Base-by-base conservation (phyloP, 2,797 vertebrate species). In the Ibycter americanus region DNA sequence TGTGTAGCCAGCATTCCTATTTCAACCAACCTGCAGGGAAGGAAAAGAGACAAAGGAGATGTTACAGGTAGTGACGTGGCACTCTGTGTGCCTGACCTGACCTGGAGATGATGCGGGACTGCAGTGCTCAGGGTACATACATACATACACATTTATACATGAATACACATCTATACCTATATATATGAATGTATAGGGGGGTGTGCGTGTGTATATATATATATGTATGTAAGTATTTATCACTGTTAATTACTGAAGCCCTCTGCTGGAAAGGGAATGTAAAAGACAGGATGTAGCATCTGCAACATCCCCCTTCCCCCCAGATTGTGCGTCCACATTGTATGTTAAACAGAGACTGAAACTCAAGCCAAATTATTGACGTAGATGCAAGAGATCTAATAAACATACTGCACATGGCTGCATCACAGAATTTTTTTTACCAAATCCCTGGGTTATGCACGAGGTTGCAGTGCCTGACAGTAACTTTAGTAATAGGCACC, bases 201-300 rank as follows among this genome's bases (percentile, higher is more conserved):
- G 6, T 58, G 12, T 46, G 13, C 58, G 14, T 42, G 4, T 18
- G 9, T 14, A 12, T 12, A 12, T 7, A 8, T 8, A 7, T 31
- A 17, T 47, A 42, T 15, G 1, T 22, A 6, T 36, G 2, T 8
- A 3, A 17, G 17, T 34, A 22, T 7, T 1, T 55, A 31, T 44
- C 23, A 19, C 32, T 63, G 65, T 65, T 83, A 76, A 65, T 68
- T 70, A n/a, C 40, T 27, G 80, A 84, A 95, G 82, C 77, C 83
- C 90, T 93, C 86, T 93, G 54, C 77, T 93, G 83, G 74, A 84
- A 87, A 32, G 13, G 23, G 27, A 23, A 31, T n/a, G 51, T 47
- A 51, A 42, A 54, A 86, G 68, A 90, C 36, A 89, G 65, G 82
- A 78, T 83, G 44, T 59, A 63, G n/a, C 22, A 44, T 58, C 58